Percentiles rank a stretch among this genome's conserved stretches.
phyloP scores from a whole-genome alignment of 1,140 invertebrate species.

The Caerostris darwini region DNA sequence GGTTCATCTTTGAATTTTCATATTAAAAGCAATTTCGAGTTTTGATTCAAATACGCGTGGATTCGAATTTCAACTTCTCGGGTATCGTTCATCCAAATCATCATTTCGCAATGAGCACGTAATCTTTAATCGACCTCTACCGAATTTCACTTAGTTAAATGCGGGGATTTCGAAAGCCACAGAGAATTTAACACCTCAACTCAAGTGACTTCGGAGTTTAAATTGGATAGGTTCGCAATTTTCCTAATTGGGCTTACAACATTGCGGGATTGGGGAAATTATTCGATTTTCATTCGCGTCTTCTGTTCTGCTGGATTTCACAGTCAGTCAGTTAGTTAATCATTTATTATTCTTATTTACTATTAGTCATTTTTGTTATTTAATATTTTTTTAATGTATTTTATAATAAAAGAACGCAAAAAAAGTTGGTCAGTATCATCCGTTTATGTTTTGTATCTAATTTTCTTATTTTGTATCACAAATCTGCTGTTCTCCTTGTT shows the following conservation, averaged over 20 bases:
- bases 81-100: neutral
- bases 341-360: neutral
- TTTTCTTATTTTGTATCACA: too few relatives aligned
- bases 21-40: too few relatives aligned
- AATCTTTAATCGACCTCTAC: neutral
- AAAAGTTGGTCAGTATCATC: too few relatives aligned
- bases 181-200: constrained; percentile 1
- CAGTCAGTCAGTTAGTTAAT: neutral
- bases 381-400: neutral
- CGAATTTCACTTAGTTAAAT: neutral
- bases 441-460: too few relatives aligned
- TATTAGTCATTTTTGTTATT: neutral
- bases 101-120: neutral
- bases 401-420: too few relatives aligned
- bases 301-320: neutral
- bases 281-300: neutral
- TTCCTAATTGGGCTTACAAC: neutral
- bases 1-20: too few relatives aligned
- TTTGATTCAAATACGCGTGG: too few relatives aligned
- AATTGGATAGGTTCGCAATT: neutral
- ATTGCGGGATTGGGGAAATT: neutral
- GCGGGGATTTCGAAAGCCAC: neutral
- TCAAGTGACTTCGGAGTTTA: neutral
- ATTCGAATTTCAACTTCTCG: neutral
- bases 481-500: too few relatives aligned